Base-by-base conservation (phyloP, 2,888 invertebrate genomes). In the Agonopterix heracliana region DNA sequence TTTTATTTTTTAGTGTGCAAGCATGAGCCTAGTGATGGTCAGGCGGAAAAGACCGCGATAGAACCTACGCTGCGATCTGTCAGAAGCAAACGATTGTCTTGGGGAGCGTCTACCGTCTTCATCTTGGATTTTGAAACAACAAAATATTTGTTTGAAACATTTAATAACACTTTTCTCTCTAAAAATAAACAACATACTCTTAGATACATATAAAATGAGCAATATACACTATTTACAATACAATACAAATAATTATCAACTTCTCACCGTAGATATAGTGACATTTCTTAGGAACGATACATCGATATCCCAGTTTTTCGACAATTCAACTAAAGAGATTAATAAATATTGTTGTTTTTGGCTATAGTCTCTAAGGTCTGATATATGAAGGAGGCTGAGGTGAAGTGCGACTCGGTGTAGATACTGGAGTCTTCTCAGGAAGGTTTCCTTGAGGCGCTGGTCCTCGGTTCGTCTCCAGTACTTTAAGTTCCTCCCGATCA, bases 401-500 rank as follows among this genome's bases (percentile, higher is more conserved):
- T 81, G 63, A 40, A 89, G 63, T 1, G 78, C 77, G 9, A 87
- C 75, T 59, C 64, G 66, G 51, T 86, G 81, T 56, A 89, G 67
- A 62, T 79, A 68, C 50, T 81, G 80, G 55, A 89, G 71, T 67
- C 89, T 76, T 63, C 62, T 74, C 45, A 80, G 66, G 35, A 89
- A 63, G 9, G 81, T 78, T 52, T 73, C 72, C 53, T 68, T 80
- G 2, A 86, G 71, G 36, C 73, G 63, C 9, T 55, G 52, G 45
- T 70, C 64, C 44, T 75, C 72, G 1, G 75, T 71, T 36, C 77
- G 73, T 1, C 91, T 79, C 90, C 90, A 91, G 53, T 89, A 84
- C 54, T 81, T 84, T 12, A 92, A 77, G 44, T 89, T 89, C 52
- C 78, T 77, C 34, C 85, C 87, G 46, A 91, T 90, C 2, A 89